Percentiles rank a stretch among this genome's conserved stretches.
These are phyloP conservation scores for Atta cephalotes DNA, from an alignment of 1,140 invertebrate genomes.

Conservation along the genomic window DNA sequence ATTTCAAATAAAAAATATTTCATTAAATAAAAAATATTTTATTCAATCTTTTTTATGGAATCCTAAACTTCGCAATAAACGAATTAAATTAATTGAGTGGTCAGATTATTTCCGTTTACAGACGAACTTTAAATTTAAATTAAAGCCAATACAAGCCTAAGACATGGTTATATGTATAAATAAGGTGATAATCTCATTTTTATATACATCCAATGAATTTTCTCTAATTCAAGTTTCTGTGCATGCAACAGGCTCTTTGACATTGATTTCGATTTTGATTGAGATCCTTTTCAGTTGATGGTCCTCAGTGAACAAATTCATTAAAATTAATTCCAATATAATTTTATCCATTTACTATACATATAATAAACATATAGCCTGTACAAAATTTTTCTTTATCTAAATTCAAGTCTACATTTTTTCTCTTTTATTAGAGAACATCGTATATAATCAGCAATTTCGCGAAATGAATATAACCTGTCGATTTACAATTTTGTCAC, in stretches of 20 bases:
- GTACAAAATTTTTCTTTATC: neutral
- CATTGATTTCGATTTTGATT: neutral
- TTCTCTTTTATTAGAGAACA: neutral
- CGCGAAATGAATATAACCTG: neutral
- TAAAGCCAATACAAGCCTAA: neutral
- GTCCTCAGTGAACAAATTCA: neutral
- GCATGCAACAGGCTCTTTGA: neutral
- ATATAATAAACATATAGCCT: neutral
- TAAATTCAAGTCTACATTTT: slow-evolving; percentile 4
- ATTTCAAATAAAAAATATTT: neutral
- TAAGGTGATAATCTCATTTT: neutral
- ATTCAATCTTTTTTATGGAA: neutral
- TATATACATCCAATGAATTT: neutral
- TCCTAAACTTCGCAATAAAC: neutral
- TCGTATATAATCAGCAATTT: neutral
- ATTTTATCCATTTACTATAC: neutral
- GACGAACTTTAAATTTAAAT: neutral
- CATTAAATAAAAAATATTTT: neutral
- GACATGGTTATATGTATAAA: neutral
- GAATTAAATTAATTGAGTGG: neutral
- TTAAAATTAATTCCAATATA: neutral
- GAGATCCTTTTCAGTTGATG: neutral
- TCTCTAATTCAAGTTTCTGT: neutral
- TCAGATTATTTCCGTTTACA: neutral
- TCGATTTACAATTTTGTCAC: neutral